Evolutionary conservation across 2,888 invertebrate genomes (phyloP).

Genomic region (Tridacna gigas): DNA sequence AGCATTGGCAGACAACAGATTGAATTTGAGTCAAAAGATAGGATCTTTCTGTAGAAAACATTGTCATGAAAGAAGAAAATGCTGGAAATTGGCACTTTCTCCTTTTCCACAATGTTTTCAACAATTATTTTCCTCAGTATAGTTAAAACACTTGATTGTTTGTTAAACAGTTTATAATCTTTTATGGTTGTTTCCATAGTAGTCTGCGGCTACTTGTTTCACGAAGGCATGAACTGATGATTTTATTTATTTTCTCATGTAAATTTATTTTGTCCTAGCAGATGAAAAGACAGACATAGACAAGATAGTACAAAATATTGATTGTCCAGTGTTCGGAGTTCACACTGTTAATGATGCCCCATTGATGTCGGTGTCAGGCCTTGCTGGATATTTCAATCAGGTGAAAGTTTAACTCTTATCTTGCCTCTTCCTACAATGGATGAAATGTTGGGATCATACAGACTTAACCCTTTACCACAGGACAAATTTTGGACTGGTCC

Average conservation of each 20-base stretch:
- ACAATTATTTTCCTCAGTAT: too few species aligned
- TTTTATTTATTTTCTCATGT: not conserved
- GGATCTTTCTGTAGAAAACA: too few species aligned
- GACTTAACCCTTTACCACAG: too few species aligned
- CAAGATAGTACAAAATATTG: slow-evolving; percentile 75
- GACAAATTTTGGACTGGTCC: too few species aligned
- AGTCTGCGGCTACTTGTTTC: not conserved
- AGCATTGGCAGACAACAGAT: too few species aligned
- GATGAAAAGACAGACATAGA: slow-evolving; percentile 88
- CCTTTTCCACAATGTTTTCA: too few species aligned
- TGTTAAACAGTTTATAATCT: not conserved
- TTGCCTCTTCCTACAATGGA: not conserved
- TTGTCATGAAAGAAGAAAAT: too few species aligned
- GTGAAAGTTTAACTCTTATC: slow-evolving; percentile 9
- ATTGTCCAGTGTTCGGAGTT: slow-evolving; percentile 54
- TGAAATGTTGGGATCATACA: too few species aligned
- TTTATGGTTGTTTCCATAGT: not conserved
- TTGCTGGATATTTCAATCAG: slow-evolving; percentile 57
- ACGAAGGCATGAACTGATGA: not conserved
- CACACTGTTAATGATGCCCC: slow-evolving; percentile 36
- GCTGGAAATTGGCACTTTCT: too few species aligned
- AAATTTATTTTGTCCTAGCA: slow-evolving; percentile 34
- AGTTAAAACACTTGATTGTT: too few species aligned
- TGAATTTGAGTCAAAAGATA: too few species aligned
- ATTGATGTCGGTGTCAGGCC: slow-evolving; percentile 38